phyloP scores from a whole-genome alignment of 2,797 vertebrate genomes.

The Phylloscopus collybita region DNA sequence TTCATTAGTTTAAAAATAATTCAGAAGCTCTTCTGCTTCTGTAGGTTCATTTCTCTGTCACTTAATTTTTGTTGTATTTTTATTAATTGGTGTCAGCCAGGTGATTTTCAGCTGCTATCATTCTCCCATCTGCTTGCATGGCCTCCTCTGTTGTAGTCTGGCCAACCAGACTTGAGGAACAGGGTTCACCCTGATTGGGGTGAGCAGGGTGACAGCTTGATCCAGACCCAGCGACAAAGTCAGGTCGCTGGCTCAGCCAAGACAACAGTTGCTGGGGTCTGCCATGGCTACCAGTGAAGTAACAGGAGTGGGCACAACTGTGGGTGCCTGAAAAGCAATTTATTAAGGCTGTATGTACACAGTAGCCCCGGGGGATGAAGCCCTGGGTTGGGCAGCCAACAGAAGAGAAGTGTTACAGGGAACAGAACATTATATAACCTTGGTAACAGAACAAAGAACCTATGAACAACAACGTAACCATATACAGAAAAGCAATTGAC shows the following conservation, averaged over 20 bases:
- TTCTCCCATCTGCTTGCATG: background rate
- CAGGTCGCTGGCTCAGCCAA: background rate
- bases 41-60: background rate
- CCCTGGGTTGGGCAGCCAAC: background rate
- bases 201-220: background rate
- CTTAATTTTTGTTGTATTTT: background rate
- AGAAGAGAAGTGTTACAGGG: background rate
- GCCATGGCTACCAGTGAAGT: background rate
- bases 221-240: background rate
- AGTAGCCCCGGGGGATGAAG: background rate
- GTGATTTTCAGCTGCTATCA: background rate
- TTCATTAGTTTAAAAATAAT: background rate
- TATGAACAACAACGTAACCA: background rate
- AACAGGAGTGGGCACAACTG: background rate
- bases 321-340: background rate
- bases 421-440: background rate
- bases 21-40: background rate
- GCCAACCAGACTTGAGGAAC: background rate
- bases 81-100: background rate
- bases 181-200: background rate
- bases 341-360: background rate
- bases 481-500: background rate
- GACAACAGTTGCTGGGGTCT: rapidly evolving
- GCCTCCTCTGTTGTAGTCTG: background rate
- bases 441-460: background rate